A percentile compares a stretch with the other conserved stretches of the same genome.
phyloP scores from a whole-genome alignment of 2,113 vertebrate genomes.

The Pristiophorus japonicus region DNA sequence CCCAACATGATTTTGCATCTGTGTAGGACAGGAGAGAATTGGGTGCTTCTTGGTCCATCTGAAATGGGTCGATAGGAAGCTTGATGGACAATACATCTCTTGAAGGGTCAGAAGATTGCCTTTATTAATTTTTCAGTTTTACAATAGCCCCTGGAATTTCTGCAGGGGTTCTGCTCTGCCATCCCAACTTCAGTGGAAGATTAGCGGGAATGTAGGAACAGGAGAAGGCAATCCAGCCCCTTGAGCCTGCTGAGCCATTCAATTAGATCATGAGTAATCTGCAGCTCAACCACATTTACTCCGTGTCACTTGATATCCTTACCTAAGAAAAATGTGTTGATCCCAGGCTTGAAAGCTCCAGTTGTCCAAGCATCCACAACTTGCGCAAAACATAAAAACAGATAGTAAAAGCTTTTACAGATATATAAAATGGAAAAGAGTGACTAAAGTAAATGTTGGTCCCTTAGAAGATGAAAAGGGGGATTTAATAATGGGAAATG shows the following conservation, averaged over 20 bases:
- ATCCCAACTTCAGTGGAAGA: neutral
- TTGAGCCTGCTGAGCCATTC: neutral
- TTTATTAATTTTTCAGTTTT: neutral
- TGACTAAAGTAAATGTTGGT: no score
- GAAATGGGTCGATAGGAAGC: neutral
- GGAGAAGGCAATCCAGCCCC: no score
- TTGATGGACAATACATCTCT: neutral
- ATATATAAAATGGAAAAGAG: no score
- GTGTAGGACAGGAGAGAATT: neutral
- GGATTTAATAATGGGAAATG: no score
- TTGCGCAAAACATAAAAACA: no score
- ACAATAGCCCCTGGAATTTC: neutral
- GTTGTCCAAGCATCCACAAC: neutral
- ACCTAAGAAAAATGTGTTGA: neutral
- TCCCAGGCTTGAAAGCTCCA: neutral
- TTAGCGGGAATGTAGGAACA: neutral
- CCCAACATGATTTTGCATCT: neutral
- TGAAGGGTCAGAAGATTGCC: neutral
- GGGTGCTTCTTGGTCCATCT: neutral
- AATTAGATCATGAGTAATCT: neutral
- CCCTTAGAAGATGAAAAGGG: no score
- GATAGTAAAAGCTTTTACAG: no score
- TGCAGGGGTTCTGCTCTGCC: neutral
- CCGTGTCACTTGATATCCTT: neutral
- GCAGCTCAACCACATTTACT: neutral